Percentiles rank a stretch among this genome's conserved stretches.
Evolutionary conservation across 1,140 invertebrate species (phyloP).

Genomic region (Brachionus koreanus): DNA sequence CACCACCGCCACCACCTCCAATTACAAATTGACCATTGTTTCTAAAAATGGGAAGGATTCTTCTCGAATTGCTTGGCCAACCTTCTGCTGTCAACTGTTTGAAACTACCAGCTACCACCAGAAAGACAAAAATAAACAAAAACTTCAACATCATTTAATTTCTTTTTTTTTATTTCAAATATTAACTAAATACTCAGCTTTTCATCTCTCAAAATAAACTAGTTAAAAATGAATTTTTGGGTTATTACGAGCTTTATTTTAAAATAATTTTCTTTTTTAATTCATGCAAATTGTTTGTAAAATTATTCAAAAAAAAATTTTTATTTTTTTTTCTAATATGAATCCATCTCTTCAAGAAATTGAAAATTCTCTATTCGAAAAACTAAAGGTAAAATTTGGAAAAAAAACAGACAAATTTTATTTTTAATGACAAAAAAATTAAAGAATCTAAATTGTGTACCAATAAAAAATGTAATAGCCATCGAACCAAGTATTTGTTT

Average conservation of each 20-base stretch:
- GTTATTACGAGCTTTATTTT: neutral
- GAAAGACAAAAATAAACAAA: neutral
- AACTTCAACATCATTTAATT: neutral
- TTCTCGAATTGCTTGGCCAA: neutral
- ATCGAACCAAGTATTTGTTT: neutral
- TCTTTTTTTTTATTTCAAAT: too few relatives aligned
- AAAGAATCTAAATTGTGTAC: neutral
- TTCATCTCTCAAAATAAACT: neutral
- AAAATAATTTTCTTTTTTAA: neutral
- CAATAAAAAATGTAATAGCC: neutral
- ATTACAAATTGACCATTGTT: neutral
- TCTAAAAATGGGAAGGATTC: neutral
- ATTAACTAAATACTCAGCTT: neutral
- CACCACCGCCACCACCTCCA: neutral
- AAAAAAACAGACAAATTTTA: neutral
- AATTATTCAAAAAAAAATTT: neutral
- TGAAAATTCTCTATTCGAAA: neutral
- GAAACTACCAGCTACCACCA: neutral
- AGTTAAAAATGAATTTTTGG: neutral
- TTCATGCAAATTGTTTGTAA: neutral
- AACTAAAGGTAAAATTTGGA: neutral
- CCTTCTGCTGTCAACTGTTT: neutral
- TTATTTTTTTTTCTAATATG: neutral
- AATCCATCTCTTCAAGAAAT: conserved; percentile 9
- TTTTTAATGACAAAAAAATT: neutral